These are phyloP conservation scores for Chrysomela aeneicollis DNA, from an alignment of 2,888 invertebrate genomes.

Conservation along the genomic window DNA sequence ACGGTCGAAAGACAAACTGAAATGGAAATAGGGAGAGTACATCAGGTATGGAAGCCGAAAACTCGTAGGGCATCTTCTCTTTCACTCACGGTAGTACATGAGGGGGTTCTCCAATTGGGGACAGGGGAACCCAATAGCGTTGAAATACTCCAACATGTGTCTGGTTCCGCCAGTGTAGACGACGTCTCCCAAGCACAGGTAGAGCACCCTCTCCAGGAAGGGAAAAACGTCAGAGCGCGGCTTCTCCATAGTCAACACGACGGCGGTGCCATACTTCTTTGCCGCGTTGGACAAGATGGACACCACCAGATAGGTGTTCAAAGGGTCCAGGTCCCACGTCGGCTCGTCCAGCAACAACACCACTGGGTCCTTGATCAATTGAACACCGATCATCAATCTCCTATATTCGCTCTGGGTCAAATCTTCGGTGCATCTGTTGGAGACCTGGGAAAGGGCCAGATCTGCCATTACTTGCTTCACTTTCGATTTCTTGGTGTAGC, in stretches of 20 bases:
- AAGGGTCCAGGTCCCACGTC: slow-evolving; percentile 91
- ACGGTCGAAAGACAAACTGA: slow-evolving; percentile 80
- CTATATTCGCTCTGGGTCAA: slow-evolving; percentile 90
- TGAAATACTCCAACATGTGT: slow-evolving; percentile 93
- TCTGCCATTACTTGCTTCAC: slow-evolving; percentile 94
- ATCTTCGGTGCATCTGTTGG: slow-evolving; percentile 82
- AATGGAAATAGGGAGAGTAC: no score
- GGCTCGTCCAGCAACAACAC: slow-evolving; percentile 92
- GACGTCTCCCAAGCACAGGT: slow-evolving; percentile 89
- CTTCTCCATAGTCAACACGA: slow-evolving; percentile 91
- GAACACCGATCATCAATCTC: slow-evolving; percentile 89
- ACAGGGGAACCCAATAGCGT: slow-evolving; percentile 94
- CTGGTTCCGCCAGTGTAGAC: slow-evolving; percentile 92
- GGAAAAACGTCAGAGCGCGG: slow-evolving; percentile 95
- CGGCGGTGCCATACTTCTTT: slow-evolving; percentile 89
- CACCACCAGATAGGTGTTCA: slow-evolving; percentile 93
- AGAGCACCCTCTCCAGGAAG: slow-evolving; percentile 89
- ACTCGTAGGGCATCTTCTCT: no score
- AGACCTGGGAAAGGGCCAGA: slow-evolving; percentile 90
- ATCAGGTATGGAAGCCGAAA: no score
- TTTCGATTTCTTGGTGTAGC: slow-evolving; percentile 81
- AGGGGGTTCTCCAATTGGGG: slow-evolving; percentile 96
- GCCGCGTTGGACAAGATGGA: slow-evolving; percentile 91
- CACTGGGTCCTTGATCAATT: slow-evolving; percentile 94
- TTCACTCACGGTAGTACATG: slow-evolving; percentile 92